These are phyloP conservation scores for Sigmodon hispidus DNA, from an alignment of 2,113 vertebrate species.

Conservation along the genomic window DNA sequence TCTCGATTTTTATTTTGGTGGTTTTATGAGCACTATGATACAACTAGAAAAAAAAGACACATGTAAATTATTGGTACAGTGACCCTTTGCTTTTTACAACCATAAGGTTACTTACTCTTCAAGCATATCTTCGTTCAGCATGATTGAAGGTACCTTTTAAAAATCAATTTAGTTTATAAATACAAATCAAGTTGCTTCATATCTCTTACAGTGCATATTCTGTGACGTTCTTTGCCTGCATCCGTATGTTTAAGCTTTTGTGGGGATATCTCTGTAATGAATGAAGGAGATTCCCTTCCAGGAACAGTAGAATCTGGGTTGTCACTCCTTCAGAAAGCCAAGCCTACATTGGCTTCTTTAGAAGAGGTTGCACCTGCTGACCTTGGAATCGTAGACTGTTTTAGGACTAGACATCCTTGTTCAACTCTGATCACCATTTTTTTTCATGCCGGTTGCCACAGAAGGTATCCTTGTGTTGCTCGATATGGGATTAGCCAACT, in stretches of 20 bases:
- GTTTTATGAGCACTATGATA: background rate
- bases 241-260: conserved; percentile 18
- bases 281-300: background rate
- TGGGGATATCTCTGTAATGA: background rate
- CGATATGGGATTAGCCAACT: background rate
- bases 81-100: background rate
- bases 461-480: background rate
- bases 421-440: background rate
- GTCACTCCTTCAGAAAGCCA: background rate
- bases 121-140: background rate
- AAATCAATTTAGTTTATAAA: background rate
- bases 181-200: background rate
- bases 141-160: background rate
- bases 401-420: background rate
- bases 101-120: background rate
- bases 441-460: background rate
- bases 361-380: background rate
- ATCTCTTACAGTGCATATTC: background rate
- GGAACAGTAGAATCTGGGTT: background rate
- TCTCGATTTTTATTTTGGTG: background rate
- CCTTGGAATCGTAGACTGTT: background rate
- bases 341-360: background rate
- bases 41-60: background rate
- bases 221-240: background rate
- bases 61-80: background rate